phyloP scores from a whole-genome alignment of 2,797 vertebrate genomes.

The Cottoperca gobio region DNA sequence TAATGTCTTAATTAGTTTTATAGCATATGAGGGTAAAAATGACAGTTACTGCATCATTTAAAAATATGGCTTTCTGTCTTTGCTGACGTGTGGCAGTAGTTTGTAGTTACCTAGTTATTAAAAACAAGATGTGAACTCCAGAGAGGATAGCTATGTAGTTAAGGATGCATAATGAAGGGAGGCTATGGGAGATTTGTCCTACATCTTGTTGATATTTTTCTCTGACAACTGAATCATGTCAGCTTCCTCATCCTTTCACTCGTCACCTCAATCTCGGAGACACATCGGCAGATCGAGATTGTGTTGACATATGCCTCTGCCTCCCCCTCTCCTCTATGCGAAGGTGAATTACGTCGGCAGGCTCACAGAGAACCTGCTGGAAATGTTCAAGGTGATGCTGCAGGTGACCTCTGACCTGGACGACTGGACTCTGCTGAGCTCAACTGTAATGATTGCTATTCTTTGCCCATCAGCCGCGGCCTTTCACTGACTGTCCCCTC shows the following conservation, averaged over 20 bases:
- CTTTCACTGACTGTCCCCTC: constrained; percentile 52
- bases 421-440: constrained; percentile 59
- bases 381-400: constrained; percentile 68
- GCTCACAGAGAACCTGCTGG: constrained; percentile 6
- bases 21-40: not conserved
- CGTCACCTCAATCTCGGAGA: not conserved
- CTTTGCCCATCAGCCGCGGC: constrained; percentile 57
- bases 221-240: not conserved
- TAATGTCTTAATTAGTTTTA: not conserved
- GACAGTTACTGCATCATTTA: not conserved
- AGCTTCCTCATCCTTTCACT: not conserved
- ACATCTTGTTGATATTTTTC: not conserved
- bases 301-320: not conserved
- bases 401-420: constrained; percentile 67
- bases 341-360: not conserved
- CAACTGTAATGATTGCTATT: constrained; percentile 70
- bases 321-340: not conserved
- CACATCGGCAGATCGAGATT: not conserved
- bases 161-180: not conserved
- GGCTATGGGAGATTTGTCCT: not conserved
- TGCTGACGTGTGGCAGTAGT: not conserved
- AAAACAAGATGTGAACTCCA: not conserved
- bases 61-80: not conserved
- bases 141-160: not conserved
- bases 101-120: not conserved